phyloP scores from a whole-genome alignment of 2,113 vertebrate genomes.

The Cheirogaleus medius region DNA sequence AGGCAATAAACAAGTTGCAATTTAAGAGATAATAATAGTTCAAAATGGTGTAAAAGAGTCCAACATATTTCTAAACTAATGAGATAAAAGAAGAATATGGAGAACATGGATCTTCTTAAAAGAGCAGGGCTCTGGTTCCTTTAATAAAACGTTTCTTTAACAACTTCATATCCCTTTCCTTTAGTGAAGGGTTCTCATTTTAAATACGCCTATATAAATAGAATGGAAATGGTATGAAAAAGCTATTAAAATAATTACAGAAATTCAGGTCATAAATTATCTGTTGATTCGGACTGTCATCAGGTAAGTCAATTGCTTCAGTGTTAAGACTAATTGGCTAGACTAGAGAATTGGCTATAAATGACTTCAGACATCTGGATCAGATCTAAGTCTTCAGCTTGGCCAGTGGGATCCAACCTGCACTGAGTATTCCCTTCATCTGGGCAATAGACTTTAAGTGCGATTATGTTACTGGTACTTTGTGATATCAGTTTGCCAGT shows the following conservation, averaged over 20 bases:
- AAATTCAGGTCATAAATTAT: slow-evolving; percentile 75
- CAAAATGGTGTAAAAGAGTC: slow-evolving; percentile 57
- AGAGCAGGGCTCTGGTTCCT: slow-evolving; percentile 46
- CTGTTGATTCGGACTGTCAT: slow-evolving; percentile 75
- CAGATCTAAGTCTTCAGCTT: slow-evolving; percentile 47
- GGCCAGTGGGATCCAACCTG: slow-evolving; percentile 21
- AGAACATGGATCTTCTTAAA: slow-evolving; percentile 12
- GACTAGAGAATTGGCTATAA: slow-evolving; percentile 68
- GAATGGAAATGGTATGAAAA: slow-evolving; percentile 77
- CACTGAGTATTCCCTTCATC: neutral
- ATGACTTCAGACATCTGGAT: slow-evolving; percentile 70
- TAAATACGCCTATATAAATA: slow-evolving; percentile 61
- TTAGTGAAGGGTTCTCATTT: slow-evolving; percentile 55
- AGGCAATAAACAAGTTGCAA: slow-evolving; percentile 70
- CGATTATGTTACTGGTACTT: neutral
- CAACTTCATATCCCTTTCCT: slow-evolving; percentile 22
- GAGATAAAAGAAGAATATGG: neutral
- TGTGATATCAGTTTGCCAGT: slow-evolving; percentile 46
- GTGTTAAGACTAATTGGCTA: slow-evolving; percentile 59
- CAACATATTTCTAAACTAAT: slow-evolving; percentile 64
- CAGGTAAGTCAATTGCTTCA: slow-evolving; percentile 77
- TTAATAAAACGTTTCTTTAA: slow-evolving; percentile 65
- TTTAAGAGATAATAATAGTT: slow-evolving; percentile 73
- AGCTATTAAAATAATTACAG: slow-evolving; percentile 78
- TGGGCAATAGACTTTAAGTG: neutral